These are phyloP conservation scores for Pammene aurita DNA, from an alignment of 2,888 invertebrate genomes.

Conservation along the genomic window DNA sequence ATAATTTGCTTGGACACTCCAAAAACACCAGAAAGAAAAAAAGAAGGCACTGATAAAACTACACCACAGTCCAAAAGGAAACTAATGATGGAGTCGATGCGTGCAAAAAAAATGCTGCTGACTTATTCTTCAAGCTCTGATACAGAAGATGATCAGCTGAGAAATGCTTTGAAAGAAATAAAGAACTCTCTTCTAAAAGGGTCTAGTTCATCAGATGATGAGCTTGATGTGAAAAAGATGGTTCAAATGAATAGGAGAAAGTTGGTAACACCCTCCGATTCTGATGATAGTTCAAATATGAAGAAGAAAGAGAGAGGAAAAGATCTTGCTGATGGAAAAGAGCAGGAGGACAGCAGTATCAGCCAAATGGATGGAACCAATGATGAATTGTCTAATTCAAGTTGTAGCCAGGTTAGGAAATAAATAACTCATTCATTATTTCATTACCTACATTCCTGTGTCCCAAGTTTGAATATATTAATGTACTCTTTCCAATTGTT, in stretches of 20 bases:
- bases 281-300: conserved; percentile 48
- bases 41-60: conserved; percentile 47
- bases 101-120: conserved; percentile 68
- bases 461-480: neutral
- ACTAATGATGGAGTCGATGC: conserved; percentile 63
- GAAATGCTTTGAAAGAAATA: conserved; percentile 57
- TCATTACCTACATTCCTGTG: conserved; percentile 21
- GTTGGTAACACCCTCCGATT: conserved; percentile 49
- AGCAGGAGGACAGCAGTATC: conserved; percentile 42
- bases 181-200: conserved; percentile 57
- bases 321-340: conserved; percentile 27
- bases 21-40: conserved; percentile 44
- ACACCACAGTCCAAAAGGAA: conserved; percentile 58
- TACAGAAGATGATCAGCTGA: conserved; percentile 64
- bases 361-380: conserved; percentile 49
- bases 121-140: conserved; percentile 71
- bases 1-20: neutral
- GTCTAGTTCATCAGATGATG: conserved; percentile 53
- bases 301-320: conserved; percentile 43
- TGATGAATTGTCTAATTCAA: conserved; percentile 58
- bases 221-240: conserved; percentile 43
- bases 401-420: conserved; percentile 71
- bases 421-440: conserved; percentile 20
- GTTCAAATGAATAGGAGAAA: conserved; percentile 32
- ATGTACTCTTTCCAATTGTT: conserved; percentile 10